Percentiles rank a stretch among this genome's conserved stretches.
phyloP scores from a whole-genome alignment of 2,113 vertebrate genomes.

The Anoplopoma fimbria region DNA sequence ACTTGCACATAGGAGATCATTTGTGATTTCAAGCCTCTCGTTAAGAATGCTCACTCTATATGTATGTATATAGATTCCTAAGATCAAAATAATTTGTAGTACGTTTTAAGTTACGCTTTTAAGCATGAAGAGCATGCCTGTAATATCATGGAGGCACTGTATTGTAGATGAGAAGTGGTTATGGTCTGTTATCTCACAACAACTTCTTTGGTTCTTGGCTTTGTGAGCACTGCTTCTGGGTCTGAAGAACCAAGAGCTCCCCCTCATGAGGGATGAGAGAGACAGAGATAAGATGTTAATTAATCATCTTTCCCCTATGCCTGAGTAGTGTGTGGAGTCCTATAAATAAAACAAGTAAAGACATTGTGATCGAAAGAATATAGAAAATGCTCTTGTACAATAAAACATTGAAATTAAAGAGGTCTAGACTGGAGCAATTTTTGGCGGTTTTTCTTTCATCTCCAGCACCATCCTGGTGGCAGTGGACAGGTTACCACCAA shows the following conservation, averaged over 20 bases:
- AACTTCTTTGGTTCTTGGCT: slow-evolving; percentile 9
- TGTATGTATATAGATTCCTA: neutral
- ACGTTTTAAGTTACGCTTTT: neutral
- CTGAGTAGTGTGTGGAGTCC: slow-evolving; percentile 7
- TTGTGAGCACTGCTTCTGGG: neutral
- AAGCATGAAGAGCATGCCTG: neutral
- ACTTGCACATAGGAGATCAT: neutral
- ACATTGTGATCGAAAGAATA: slow-evolving; percentile 11
- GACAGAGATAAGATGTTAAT: slow-evolving; percentile 22
- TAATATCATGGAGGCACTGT: neutral
- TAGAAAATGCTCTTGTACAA: neutral
- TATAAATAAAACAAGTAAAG: slow-evolving; percentile 32
- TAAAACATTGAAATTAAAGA: slow-evolving; percentile 3
- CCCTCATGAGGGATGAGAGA: slow-evolving; percentile 15
- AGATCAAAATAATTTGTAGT: neutral
- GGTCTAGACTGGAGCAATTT: neutral
- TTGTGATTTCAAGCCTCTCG: neutral
- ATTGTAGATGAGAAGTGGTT: slow-evolving; percentile 1
- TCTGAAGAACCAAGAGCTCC: neutral
- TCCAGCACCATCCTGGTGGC: neutral
- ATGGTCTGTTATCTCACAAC: slow-evolving; percentile 20
- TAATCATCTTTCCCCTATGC: neutral
- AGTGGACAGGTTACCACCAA: slow-evolving; percentile 24
- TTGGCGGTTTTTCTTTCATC: neutral
- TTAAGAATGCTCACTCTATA: neutral